Percentiles rank a stretch among this genome's conserved stretches.
phyloP scores from a whole-genome alignment of 2,797 vertebrate genomes.

The Myripristis murdjan region DNA sequence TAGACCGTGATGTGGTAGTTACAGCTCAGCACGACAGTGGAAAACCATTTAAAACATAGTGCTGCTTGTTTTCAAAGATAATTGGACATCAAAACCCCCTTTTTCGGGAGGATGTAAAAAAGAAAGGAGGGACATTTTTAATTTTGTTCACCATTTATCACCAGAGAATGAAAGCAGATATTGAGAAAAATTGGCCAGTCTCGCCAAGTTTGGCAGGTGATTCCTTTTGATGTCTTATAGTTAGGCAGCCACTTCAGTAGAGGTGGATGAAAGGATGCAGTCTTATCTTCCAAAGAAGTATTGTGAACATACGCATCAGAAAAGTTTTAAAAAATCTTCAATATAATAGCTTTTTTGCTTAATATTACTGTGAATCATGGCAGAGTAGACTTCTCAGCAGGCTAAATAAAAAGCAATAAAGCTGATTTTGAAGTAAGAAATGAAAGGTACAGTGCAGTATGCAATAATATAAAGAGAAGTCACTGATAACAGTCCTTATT shows the following conservation, averaged over 20 bases:
- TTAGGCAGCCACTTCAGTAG: slow-evolving; percentile 3
- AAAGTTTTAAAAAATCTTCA: not conserved
- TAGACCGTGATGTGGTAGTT: not conserved
- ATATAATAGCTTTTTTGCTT: not conserved
- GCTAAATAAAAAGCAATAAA: not conserved
- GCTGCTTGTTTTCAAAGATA: slow-evolving; percentile 62
- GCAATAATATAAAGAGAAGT: not conserved
- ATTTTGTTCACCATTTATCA: slow-evolving; percentile 58
- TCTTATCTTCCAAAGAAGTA: slow-evolving; percentile 11
- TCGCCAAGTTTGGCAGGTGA: slow-evolving; percentile 15
- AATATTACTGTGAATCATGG: slow-evolving; percentile 3
- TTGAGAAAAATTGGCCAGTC: slow-evolving; percentile 31
- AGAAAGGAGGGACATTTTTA: slow-evolving; percentile 38
- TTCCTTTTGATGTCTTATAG: slow-evolving; percentile 23
- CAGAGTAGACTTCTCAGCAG: not conserved
- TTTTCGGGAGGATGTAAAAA: slow-evolving; percentile 27
- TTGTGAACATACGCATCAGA: not conserved
- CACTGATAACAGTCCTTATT: not conserved
- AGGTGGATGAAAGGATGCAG: slow-evolving; percentile 14
- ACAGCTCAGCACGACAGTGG: not conserved
- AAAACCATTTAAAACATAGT: not conserved
- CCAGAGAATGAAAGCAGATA: slow-evolving; percentile 55
- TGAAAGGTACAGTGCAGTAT: not conserved
- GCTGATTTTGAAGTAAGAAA: not conserved
- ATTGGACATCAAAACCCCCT: slow-evolving; percentile 47